phyloP scores from a whole-genome alignment of 1,140 invertebrate genomes.

The Popillia japonica region DNA sequence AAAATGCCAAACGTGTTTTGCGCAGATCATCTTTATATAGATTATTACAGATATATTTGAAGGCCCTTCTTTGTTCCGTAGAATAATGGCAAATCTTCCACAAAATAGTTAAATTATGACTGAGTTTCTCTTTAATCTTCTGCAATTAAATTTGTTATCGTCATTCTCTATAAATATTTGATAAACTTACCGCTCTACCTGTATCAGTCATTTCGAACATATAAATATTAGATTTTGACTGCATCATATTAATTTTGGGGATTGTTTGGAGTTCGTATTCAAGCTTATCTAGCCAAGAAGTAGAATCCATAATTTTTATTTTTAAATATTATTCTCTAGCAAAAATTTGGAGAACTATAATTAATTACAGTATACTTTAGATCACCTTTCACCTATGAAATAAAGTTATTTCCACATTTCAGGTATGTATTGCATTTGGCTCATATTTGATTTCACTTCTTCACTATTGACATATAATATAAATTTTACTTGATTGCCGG shows the following conservation, averaged over 20 bases:
- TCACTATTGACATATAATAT: too few relatives aligned
- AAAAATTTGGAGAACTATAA: too few relatives aligned
- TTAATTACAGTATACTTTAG: too few relatives aligned
- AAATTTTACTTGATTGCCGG: too few relatives aligned
- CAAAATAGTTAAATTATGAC: not conserved
- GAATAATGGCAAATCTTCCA: not conserved
- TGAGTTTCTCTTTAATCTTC: not conserved
- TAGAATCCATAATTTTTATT: not conserved
- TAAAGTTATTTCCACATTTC: too few relatives aligned
- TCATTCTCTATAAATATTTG: not conserved
- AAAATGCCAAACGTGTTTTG: not conserved
- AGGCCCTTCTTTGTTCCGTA: not conserved
- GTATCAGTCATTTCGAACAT: not conserved
- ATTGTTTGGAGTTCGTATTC: not conserved
- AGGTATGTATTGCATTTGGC: too few relatives aligned
- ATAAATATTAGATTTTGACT: not conserved
- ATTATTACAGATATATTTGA: not conserved
- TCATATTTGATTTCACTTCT: too few relatives aligned
- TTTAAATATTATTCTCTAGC: too few relatives aligned
- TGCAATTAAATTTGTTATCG: not conserved
- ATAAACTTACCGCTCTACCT: not conserved
- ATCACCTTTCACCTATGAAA: too few relatives aligned
- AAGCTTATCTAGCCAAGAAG: not conserved
- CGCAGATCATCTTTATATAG: not conserved
- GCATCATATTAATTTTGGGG: not conserved